Percentiles rank a stretch among this genome's conserved stretches.
phyloP scores from a whole-genome alignment of 2,888 invertebrate genomes.

The Acanthosepion pharaonis region DNA sequence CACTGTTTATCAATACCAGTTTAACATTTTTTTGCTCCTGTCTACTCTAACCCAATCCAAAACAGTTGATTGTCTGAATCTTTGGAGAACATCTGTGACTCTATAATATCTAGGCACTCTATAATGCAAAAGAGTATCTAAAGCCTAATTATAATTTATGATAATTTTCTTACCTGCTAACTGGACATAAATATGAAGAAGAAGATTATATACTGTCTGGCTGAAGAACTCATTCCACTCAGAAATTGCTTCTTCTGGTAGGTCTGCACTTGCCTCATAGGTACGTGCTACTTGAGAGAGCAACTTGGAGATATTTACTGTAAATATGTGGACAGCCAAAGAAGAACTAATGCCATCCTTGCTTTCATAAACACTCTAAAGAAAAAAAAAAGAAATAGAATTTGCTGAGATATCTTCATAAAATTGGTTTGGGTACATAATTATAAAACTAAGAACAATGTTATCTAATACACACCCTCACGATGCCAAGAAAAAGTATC shows the following conservation, averaged over 20 bases:
- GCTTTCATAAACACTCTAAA: constrained; percentile 58
- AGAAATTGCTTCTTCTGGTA: constrained; percentile 76
- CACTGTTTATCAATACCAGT: no score
- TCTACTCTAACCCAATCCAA: no score
- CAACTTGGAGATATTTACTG: constrained; percentile 58
- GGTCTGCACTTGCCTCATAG: constrained; percentile 65
- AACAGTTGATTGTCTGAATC: no score
- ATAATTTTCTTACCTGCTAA: constrained; percentile 65
- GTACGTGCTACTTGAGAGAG: constrained; percentile 71
- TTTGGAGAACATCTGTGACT: no score
- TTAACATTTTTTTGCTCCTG: no score
- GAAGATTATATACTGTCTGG: constrained; percentile 78
- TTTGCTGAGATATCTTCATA: background rate
- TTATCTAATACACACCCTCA: no score
- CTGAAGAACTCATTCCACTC: constrained; percentile 88
- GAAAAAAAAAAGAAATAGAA: constrained; percentile 35
- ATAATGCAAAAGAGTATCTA: no score
- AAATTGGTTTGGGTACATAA: background rate
- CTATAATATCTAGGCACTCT: no score
- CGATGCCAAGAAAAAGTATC: no score
- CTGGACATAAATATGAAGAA: constrained; percentile 78
- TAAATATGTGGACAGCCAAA: constrained; percentile 56
- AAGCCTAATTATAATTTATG: no score
- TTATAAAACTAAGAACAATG: no score
- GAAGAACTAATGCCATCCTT: constrained; percentile 49